Evolutionary conservation across 2,113 vertebrate species (phyloP).

Genomic region (Entomyzon cyanotis): DNA sequence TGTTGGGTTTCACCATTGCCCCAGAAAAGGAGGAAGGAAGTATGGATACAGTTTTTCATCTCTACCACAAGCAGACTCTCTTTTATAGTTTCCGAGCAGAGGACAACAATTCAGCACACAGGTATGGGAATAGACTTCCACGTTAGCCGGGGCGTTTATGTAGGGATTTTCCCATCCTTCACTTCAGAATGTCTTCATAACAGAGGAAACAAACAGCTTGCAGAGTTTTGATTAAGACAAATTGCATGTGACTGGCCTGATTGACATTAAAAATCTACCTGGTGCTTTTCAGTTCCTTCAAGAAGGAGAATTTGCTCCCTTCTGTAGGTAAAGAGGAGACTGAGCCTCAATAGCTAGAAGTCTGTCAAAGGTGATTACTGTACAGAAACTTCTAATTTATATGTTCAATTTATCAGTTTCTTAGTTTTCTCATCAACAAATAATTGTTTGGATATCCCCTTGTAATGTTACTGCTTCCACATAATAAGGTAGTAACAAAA

Average conservation of each 20-base stretch:
- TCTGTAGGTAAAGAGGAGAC: neutral
- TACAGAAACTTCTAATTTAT: neutral
- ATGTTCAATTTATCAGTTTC: neutral
- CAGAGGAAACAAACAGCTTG: neutral
- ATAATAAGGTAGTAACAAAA: neutral
- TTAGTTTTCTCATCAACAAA: neutral
- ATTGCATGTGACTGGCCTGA: neutral
- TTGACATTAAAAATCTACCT: neutral
- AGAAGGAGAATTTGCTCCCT: neutral
- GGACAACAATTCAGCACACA: conserved; percentile 85
- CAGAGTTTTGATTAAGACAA: neutral
- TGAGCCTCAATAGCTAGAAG: neutral
- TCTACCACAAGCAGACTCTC: conserved; percentile 96
- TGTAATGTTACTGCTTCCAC: neutral
- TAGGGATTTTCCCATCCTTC: neutral
- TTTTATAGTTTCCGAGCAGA: conserved; percentile 94
- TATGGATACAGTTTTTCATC: conserved; percentile 84
- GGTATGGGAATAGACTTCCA: conserved; percentile 69
- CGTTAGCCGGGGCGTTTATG: neutral
- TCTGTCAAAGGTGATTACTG: neutral
- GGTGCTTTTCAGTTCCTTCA: neutral
- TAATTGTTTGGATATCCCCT: neutral
- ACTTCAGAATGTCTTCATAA: neutral
- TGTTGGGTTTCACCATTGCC: conserved; percentile 92
- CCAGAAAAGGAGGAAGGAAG: conserved; percentile 81